Percentiles rank a stretch among this genome's conserved stretches.
Conservation (phyloP, 2,113 vertebrate genomes). For the Leucoraja erinaceus region DNA sequence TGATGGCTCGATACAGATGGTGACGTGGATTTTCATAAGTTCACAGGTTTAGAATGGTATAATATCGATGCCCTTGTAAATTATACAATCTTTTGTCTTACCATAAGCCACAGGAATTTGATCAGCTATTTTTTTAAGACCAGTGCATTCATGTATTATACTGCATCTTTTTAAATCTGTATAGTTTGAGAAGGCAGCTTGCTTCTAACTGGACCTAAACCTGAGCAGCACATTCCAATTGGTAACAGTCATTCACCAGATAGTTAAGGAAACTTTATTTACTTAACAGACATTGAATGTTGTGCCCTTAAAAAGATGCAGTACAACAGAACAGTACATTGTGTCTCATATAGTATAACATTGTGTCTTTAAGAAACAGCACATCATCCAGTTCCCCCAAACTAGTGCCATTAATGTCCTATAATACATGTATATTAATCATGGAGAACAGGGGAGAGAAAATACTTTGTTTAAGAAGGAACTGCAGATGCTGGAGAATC, state of each 20-base stretch:
- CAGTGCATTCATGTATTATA: background rate
- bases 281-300: background rate
- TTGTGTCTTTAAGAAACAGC: background rate
- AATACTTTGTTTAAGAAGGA: no score
- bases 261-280: conserved; percentile 14
- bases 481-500: no score
- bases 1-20: background rate
- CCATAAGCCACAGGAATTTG: background rate
- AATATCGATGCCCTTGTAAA: background rate
- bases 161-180: background rate
- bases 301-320: background rate
- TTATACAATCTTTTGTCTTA: background rate
- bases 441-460: no score
- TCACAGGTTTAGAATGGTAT: background rate
- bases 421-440: background rate
- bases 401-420: background rate
- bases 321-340: background rate
- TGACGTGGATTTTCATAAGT: background rate
- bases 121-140: background rate
- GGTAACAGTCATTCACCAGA: background rate
- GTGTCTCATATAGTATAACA: background rate
- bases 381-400: background rate
- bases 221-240: conserved; percentile 10
- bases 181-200: background rate
- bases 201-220: background rate